phyloP scores from a whole-genome alignment of 1,140 invertebrate genomes.

The Ips typographus region DNA sequence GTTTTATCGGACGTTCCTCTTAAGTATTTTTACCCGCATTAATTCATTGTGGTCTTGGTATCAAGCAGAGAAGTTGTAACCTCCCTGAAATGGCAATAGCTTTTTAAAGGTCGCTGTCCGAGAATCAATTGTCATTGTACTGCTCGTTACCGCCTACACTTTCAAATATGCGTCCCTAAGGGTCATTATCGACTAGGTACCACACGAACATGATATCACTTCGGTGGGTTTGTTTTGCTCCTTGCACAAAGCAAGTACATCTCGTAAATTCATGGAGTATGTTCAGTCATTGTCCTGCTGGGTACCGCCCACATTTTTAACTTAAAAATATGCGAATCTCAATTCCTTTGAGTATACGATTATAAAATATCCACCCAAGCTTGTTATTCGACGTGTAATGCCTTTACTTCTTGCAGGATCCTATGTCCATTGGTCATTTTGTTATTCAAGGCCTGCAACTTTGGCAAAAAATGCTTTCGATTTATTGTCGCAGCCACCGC shows the following conservation, averaged over 20 bases:
- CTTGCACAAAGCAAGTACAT: no score
- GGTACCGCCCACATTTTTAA: background rate
- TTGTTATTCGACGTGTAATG: constrained; percentile 4
- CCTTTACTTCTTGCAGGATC: constrained; percentile 8
- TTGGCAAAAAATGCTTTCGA: constrained; percentile 21
- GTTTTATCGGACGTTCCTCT: background rate
- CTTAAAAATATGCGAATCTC: background rate
- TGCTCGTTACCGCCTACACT: background rate
- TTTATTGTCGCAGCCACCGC: constrained; percentile 27
- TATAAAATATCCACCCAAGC: constrained; percentile 5
- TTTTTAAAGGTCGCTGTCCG: constrained; percentile 9
- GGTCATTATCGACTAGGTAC: no score
- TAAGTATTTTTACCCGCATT: background rate
- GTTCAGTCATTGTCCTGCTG: constrained; percentile 2
- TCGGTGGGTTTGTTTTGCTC: no score
- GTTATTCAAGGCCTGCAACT: constrained; percentile 26
- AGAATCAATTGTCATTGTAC: background rate
- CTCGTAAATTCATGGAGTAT: background rate
- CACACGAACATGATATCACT: no score
- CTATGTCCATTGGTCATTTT: constrained; percentile 19
- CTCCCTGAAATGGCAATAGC: background rate
- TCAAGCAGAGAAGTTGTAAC: background rate
- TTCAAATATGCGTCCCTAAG: background rate
- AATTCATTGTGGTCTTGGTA: no score
- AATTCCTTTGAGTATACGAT: constrained; percentile 4